Base-by-base conservation (phyloP, 2,888 invertebrate species). In the Fissipunctia ypsillon region DNA sequence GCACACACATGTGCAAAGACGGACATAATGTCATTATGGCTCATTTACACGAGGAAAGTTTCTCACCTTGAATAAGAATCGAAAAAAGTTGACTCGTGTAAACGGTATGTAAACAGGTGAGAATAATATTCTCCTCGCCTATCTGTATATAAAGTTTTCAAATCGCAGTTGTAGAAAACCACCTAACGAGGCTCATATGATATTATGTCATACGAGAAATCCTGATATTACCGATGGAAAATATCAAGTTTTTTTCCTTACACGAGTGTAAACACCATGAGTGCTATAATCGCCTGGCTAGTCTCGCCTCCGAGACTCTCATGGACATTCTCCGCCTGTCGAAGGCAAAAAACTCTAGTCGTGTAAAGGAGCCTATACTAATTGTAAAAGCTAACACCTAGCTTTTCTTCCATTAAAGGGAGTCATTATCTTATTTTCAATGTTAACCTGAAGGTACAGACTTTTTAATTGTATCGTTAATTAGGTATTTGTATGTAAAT, bases 401-500 rank as follows among this genome's bases (percentile, higher is more conserved):
- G 22, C 14, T 72, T 41, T 50, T 25, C 14, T 43, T 45, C 60
- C 48, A 28, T 56, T 56, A 38, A 73, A 3, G 12, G n/a, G 4
- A 45, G 2, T 7, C 10, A 60, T 35, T 35, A 1, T 41, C 22
- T 38, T n/a, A 19, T 10, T 25, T 0, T 4, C 1, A 48, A 35
- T 69, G 25, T 19, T 25, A 19, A 48, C n/a, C 5, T 28, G 14
- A 41, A 3, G 9, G 57, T 72, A 56, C 14, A 56, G 16, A 60
- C 48, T 60, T 60, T 28, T 19, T 0, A 66, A 64, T 12, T 56
- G 2, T 25, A 3, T 50, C 2, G 5, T 50, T 78, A 81, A 78
- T 81, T 31, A 81, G 25, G 0, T 45, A 61, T 81, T 81, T 81
- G 25, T 67, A 76, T 78, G 81, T 76, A 48, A 48, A 25, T n/a